These are phyloP conservation scores for Cisticola juncidis DNA, from an alignment of 2,113 vertebrate genomes.

Conservation along the genomic window DNA sequence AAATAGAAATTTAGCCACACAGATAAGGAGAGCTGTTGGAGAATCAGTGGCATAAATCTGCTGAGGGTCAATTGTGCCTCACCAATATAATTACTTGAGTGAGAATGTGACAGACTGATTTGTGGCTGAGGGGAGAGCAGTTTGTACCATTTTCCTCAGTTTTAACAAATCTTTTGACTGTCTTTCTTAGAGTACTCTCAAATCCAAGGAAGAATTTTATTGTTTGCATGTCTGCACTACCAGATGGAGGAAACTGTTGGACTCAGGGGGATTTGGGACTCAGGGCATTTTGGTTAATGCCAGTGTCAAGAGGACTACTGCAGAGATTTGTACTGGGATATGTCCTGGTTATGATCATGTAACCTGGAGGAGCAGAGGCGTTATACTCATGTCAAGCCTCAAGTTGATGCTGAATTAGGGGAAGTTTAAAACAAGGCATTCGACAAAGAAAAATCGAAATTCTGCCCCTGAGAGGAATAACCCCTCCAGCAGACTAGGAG, in stretches of 20 bases:
- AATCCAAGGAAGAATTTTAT: neutral
- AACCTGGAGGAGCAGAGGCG: neutral
- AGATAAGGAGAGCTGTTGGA: neutral
- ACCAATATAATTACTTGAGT: neutral
- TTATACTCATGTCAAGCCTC: neutral
- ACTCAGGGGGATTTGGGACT: too few relatives aligned
- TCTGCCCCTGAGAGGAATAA: neutral
- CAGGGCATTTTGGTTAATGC: neutral
- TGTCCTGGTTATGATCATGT: neutral
- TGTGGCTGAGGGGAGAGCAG: neutral
- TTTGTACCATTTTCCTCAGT: neutral
- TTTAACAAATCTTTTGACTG: neutral
- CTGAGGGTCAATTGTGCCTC: neutral
- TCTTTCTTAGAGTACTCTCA: neutral
- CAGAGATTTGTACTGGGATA: accelerated
- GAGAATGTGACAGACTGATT: neutral
- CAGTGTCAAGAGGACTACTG: neutral
- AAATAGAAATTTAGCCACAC: neutral
- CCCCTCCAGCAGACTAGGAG: neutral
- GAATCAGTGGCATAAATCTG: neutral
- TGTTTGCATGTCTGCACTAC: neutral
- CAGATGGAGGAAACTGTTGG: neutral
- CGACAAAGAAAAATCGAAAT: neutral
- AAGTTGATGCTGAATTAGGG: accelerated
- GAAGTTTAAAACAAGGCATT: neutral